Evolutionary conservation across 2,888 invertebrate genomes (phyloP), one percentile per base, ranked within the genome.

Genomic region (Tetheella fluctuosa): DNA sequence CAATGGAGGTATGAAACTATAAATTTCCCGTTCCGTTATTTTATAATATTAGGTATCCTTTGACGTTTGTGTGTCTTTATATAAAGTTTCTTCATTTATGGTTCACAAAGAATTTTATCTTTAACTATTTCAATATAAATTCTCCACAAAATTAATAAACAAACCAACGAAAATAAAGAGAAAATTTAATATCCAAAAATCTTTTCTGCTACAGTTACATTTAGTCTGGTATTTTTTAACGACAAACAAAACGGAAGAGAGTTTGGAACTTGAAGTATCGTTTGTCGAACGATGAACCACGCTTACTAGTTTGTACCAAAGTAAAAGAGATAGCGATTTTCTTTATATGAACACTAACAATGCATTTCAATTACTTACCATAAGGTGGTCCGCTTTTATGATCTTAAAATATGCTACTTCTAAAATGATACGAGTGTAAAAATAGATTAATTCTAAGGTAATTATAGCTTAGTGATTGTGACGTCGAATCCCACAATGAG

Each of bases 1-100:
- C 86, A 65, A 91, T 91, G 91, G 86, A 90, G 89, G 90, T 90
- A 76, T 57, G 79, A 73, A 23, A 59, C 61, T 57, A 62, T 59
- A 52, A 57, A 58, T 57, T 25, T 23, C 28, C n/a, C 42, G 64
- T 66, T 54, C 58, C 53, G 57, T 57, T 28, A 25, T 57, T 39
- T 56, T 13, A 37, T 15, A n/a, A 17, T 8, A 17, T 25, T 25
- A 25, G 6, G 6, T 25, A n/a, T n/a, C n/a, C n/a, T n/a, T n/a
- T n/a, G n/a, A n/a, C n/a, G n/a, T n/a, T n/a, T n/a, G n/a, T n/a
- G n/a, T n/a, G n/a, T n/a, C n/a, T n/a, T n/a, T n/a, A n/a, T n/a
- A n/a, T n/a, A n/a, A n/a, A n/a, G n/a, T n/a, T n/a, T n/a, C n/a
- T n/a, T n/a, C n/a, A n/a, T n/a, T n/a, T n/a, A n/a, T n/a, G n/a